Percentiles rank a stretch among this genome's conserved stretches.
These are phyloP conservation scores for Gallinago media DNA, from an alignment of 2,113 vertebrate species.

Conservation along the genomic window DNA sequence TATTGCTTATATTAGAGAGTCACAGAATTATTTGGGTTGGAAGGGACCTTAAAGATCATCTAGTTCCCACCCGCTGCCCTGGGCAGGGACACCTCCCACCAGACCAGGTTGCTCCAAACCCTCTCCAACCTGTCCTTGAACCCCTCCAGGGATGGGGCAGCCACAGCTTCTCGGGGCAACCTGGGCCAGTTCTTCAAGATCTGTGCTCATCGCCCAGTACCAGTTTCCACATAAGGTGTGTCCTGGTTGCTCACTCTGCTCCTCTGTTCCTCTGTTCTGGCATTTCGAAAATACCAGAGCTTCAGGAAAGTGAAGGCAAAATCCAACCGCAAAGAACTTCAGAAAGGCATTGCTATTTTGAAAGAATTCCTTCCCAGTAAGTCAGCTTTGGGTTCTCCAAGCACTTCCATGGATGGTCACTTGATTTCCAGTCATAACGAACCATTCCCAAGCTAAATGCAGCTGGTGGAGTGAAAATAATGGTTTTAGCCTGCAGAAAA, in stretches of 20 bases:
- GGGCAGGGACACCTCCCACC: too few species aligned
- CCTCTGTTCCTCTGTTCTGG: too few species aligned
- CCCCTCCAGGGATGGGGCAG: too few species aligned
- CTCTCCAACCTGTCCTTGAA: too few species aligned
- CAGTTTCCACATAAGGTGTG: background rate
- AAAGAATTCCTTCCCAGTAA: background rate
- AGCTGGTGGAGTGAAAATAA: background rate
- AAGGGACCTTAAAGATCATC: too few species aligned
- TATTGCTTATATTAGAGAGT: too few species aligned
- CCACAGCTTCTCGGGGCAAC: too few species aligned
- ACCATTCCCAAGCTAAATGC: background rate
- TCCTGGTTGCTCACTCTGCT: background rate
- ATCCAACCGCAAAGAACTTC: background rate
- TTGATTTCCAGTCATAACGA: background rate
- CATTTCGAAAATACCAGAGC: background rate
- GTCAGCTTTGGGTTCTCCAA: background rate
- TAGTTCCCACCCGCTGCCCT: too few species aligned
- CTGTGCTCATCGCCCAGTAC: background rate
- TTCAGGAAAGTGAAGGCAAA: background rate
- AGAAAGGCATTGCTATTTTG: rapidly evolving
- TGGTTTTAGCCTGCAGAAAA: background rate
- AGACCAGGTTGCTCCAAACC: too few species aligned
- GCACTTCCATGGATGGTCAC: background rate
- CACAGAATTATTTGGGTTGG: too few species aligned
- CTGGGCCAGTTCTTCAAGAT: background rate